These are phyloP conservation scores for Pelodiscus sinensis DNA, from an alignment of 2,113 vertebrate genomes.

Conservation along the genomic window DNA sequence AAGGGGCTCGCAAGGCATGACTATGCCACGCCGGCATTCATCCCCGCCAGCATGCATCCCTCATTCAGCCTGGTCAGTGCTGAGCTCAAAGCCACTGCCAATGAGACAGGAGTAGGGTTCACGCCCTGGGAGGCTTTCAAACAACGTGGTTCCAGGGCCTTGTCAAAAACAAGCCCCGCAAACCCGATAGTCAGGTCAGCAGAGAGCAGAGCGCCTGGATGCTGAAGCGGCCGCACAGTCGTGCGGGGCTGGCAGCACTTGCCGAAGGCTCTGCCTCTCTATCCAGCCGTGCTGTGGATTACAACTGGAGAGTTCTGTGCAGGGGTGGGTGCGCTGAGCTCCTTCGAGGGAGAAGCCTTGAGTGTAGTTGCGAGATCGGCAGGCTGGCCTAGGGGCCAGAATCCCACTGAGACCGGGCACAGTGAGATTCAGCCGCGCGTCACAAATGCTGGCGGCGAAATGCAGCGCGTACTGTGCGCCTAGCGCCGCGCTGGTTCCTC, in stretches of 20 bases:
- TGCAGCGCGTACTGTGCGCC: neutral
- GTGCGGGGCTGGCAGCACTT: neutral
- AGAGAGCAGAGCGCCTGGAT: neutral
- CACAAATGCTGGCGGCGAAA: neutral
- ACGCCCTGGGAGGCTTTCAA: neutral
- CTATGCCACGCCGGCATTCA: neutral
- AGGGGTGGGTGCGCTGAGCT: no score
- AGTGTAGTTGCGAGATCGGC: no score
- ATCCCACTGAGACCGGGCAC: neutral
- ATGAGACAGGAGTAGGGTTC: neutral
- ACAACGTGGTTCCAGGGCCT: neutral
- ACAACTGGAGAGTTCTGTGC: neutral
- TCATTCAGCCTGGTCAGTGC: neutral
- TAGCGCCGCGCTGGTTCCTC: neutral
- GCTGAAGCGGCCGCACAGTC: neutral
- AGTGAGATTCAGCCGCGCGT: neutral
- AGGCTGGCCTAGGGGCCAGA: neutral
- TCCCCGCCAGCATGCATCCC: neutral
- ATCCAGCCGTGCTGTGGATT: neutral
- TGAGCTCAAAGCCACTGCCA: neutral
- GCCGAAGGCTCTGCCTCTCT: neutral
- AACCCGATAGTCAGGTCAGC: neutral
- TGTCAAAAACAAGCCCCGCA: fast-evolving
- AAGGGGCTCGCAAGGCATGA: neutral
- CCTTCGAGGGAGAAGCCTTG: neutral